phyloP scores from a whole-genome alignment of 2,113 vertebrate species.

The Serilophus lunatus region DNA sequence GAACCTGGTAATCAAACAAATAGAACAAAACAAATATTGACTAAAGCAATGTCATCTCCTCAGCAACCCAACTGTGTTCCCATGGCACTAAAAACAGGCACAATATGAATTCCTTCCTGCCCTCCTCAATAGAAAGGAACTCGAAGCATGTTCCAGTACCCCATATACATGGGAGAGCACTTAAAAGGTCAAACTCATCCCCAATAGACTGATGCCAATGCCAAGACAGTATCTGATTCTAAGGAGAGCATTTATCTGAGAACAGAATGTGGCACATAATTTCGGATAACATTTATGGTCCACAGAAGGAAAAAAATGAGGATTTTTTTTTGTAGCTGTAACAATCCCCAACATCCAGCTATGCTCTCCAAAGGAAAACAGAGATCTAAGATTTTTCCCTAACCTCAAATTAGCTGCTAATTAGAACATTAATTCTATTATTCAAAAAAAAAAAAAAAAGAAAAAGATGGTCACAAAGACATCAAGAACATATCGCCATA shows the following conservation, averaged over 20 bases:
- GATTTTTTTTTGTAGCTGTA: accelerated
- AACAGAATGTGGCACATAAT: background rate
- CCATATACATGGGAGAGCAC: background rate
- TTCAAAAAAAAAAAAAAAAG: background rate
- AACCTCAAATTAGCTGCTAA: background rate
- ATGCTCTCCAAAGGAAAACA: background rate
- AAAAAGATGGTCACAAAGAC: background rate
- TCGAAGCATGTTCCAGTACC: background rate
- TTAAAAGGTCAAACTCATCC: background rate
- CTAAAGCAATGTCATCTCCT: background rate
- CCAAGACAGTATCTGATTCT: background rate
- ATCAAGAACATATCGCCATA: background rate
- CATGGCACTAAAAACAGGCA: background rate
- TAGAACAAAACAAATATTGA: background rate
- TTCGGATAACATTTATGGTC: background rate
- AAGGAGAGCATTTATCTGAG: background rate
- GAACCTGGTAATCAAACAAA: background rate
- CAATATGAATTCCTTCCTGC: background rate
- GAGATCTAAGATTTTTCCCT: background rate
- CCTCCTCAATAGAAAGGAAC: background rate
- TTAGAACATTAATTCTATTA: background rate
- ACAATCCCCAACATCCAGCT: background rate
- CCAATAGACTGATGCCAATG: background rate
- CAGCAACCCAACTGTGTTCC: background rate
- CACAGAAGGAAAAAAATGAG: background rate